Evolutionary conservation across 1,140 invertebrate species (phyloP).

Genomic region (Parapsyche elsis): DNA sequence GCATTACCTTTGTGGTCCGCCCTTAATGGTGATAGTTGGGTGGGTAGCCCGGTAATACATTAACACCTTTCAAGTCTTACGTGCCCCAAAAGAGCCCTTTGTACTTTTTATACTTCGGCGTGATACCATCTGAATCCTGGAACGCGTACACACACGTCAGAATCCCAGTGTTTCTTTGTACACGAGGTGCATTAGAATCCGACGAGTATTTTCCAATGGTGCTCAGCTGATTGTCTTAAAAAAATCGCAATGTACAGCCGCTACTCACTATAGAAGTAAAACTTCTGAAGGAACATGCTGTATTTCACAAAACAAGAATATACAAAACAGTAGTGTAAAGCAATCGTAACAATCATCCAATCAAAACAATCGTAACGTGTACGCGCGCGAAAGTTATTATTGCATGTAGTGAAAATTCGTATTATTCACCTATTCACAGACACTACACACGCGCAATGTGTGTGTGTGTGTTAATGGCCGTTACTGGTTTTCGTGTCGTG

Average conservation of each 20-base stretch:
- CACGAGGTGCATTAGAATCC: slow-evolving; percentile 50
- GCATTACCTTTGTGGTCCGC: slow-evolving; percentile 50
- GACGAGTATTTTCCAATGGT: neutral
- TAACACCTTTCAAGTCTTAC: slow-evolving; percentile 54
- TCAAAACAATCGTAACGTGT: no score
- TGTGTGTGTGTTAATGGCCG: no score
- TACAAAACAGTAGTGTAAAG: no score
- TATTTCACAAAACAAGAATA: no score
- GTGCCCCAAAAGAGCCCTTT: slow-evolving; percentile 53
- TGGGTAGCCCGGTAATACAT: slow-evolving; percentile 52
- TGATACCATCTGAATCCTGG: slow-evolving; percentile 49
- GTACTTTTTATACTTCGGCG: slow-evolving; percentile 53
- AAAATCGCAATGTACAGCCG: neutral
- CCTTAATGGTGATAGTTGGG: slow-evolving; percentile 53
- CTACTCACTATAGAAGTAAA: neutral
- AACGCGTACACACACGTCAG: slow-evolving; percentile 23
- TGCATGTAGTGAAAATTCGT: no score
- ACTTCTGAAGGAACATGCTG: no score
- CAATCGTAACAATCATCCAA: no score
- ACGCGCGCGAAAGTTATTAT: no score
- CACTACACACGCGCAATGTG: no score
- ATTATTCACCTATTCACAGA: no score
- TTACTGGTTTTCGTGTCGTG: no score
- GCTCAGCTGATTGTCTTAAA: slow-evolving; percentile 8
- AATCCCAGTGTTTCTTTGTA: slow-evolving; percentile 50